A percentile compares a stretch with the other conserved stretches of the same genome.
phyloP scores from a whole-genome alignment of 2,113 vertebrate species.

The Jacana jacana region DNA sequence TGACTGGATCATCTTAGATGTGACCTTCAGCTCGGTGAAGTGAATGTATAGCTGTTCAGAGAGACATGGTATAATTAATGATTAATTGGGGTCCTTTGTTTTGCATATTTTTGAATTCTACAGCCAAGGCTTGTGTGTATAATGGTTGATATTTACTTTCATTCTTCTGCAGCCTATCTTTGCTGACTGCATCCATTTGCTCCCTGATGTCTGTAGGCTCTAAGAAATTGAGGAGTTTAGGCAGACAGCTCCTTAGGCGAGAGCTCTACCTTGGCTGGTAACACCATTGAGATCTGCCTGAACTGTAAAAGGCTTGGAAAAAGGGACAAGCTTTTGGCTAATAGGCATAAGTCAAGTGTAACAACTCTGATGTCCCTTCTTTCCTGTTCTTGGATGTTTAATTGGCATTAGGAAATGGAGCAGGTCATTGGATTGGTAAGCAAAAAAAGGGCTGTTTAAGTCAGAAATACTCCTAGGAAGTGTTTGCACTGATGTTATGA shows the following conservation, averaged over 20 bases:
- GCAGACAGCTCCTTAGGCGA: slow-evolving; percentile 70
- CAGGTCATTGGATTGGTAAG: slow-evolving; percentile 37
- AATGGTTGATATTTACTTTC: slow-evolving; percentile 66
- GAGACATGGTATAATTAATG: background rate
- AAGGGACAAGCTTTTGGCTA: slow-evolving; percentile 35
- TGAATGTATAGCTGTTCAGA: slow-evolving; percentile 2
- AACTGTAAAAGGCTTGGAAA: slow-evolving; percentile 56
- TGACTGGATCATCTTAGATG: slow-evolving; percentile 7
- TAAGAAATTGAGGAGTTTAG: slow-evolving; percentile 70
- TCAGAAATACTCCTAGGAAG: slow-evolving; percentile 9
- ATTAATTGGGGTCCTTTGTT: slow-evolving; percentile 58
- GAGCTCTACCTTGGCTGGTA: slow-evolving; percentile 33
- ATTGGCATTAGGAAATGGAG: slow-evolving; percentile 32
- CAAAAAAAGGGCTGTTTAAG: background rate
- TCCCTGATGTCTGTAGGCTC: slow-evolving; percentile 72
- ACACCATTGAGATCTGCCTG: slow-evolving; percentile 57
- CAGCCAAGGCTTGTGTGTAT: slow-evolving; percentile 34
- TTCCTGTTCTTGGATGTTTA: slow-evolving; percentile 1
- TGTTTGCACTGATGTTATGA: background rate
- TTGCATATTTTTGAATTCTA: slow-evolving; percentile 33
- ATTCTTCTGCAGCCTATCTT: slow-evolving; percentile 52
- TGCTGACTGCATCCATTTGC: slow-evolving; percentile 63
- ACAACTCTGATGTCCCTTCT: background rate
- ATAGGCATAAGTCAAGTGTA: slow-evolving; percentile 24
- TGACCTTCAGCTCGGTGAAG: slow-evolving; percentile 22